Percentiles rank a stretch among this genome's conserved stretches.
Evolutionary conservation across 1,140 invertebrate species (phyloP).

Genomic region (Orchesella cincta): DNA sequence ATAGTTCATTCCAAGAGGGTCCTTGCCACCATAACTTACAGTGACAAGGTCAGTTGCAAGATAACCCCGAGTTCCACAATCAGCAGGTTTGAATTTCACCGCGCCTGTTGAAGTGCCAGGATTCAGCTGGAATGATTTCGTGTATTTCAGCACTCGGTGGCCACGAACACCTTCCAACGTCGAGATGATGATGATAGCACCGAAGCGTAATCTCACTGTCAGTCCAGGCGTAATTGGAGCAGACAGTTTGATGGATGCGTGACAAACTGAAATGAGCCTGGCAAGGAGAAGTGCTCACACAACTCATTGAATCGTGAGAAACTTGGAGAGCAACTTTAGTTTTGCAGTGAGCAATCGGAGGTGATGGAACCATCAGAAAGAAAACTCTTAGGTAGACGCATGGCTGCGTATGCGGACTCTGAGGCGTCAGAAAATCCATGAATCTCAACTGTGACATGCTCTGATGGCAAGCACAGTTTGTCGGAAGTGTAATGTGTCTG

Average conservation of each 20-base stretch:
- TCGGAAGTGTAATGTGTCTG: no score
- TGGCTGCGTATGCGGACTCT: constrained; percentile 18
- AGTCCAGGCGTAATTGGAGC: background rate
- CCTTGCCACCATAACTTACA: no score
- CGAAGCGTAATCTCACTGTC: constrained; percentile 21
- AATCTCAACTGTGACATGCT: no score
- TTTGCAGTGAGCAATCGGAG: background rate
- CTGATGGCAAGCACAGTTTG: no score
- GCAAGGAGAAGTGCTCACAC: constrained; percentile 4
- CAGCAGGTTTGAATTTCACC: no score
- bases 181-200: background rate
- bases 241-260: background rate
- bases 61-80: no score
- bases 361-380: background rate
- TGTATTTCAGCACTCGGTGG: no score
- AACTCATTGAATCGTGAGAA: constrained; percentile 26
- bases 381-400: background rate
- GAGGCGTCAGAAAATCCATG: constrained; percentile 34
- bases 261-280: background rate
- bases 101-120: no score
- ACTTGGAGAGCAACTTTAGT: background rate
- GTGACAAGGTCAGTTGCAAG: no score
- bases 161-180: no score
- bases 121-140: no score
- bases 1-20: no score